phyloP scores from a whole-genome alignment of 2,113 vertebrate species.

The Gasterosteus nipponicus region DNA sequence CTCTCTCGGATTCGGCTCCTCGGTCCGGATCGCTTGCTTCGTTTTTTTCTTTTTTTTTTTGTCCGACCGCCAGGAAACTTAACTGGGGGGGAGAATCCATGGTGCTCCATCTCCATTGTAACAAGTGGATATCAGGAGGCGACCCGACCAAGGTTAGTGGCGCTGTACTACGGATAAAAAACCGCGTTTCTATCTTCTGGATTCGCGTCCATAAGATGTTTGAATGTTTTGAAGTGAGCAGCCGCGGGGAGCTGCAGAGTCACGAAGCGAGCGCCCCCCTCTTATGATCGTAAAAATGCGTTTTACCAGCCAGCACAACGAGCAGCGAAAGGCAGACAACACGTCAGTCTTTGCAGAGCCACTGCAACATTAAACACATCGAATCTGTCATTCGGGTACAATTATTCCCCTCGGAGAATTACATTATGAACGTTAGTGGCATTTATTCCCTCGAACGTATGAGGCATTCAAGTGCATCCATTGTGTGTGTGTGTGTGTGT shows the following conservation, averaged over 20 bases:
- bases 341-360: neutral
- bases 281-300: conserved; percentile 10
- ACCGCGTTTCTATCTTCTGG: neutral
- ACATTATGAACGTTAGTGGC: neutral
- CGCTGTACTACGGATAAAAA: neutral
- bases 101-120: conserved; percentile 63
- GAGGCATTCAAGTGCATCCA: conserved; percentile 23
- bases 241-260: conserved; percentile 45
- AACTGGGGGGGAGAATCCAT: conserved; percentile 43
- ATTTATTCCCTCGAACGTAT: neutral
- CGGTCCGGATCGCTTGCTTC: neutral
- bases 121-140: conserved; percentile 79
- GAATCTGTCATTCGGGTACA: neutral
- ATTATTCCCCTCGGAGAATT: neutral
- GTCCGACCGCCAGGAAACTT: conserved; percentile 63
- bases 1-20: neutral
- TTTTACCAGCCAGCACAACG: conserved; percentile 19
- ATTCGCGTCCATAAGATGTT: neutral
- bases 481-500: conserved; percentile 1
- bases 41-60: conserved; percentile 46
- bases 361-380: neutral
- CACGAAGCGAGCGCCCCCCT: conserved; percentile 52
- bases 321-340: conserved; percentile 12
- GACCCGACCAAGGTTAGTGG: conserved; percentile 77
- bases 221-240: conserved; percentile 16